Evolutionary conservation across 1,140 invertebrate genomes (phyloP).

Genomic region (Propsilocerus akamusi): DNA sequence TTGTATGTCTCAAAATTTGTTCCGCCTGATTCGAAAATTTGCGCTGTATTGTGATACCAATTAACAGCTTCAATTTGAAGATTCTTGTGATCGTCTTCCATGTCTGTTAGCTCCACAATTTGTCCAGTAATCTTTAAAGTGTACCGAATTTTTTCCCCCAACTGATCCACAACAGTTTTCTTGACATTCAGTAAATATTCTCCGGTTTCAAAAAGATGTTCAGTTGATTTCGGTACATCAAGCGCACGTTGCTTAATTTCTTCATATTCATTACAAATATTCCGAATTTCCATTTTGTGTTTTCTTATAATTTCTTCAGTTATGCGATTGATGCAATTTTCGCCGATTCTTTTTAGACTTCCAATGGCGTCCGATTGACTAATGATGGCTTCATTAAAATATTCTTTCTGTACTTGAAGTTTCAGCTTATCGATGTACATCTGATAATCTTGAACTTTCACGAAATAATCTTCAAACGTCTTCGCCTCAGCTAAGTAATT

Average conservation of each 20-base stretch:
- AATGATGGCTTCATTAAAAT: conserved; percentile 33
- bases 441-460: conserved; percentile 38
- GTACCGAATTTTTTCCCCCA: conserved; percentile 38
- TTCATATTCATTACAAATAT: conserved; percentile 43
- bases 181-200: conserved; percentile 42
- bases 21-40: conserved; percentile 49
- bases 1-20: conserved; percentile 59
- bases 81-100: conserved; percentile 42
- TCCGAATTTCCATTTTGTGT: conserved; percentile 33
- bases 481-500: conserved; percentile 23
- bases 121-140: conserved; percentile 39
- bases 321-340: conserved; percentile 26
- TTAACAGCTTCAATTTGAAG: conserved; percentile 46
- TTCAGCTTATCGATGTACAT: conserved; percentile 34
- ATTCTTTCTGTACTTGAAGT: conserved; percentile 37
- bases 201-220: conserved; percentile 48
- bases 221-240: conserved; percentile 43
- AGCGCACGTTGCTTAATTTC: conserved; percentile 34
- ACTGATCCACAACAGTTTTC: conserved; percentile 34
- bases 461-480: conserved; percentile 33
- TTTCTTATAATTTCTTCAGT: conserved; percentile 27
- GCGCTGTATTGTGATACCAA: conserved; percentile 51
- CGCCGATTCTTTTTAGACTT: conserved; percentile 24
- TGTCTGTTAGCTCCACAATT: conserved; percentile 44
- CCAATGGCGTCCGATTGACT: conserved; percentile 27